A percentile compares a stretch with the other conserved stretches of the same genome.
Evolutionary conservation across 2,888 invertebrate genomes (phyloP).

Genomic region (Stenoptilia bipunctidactyla): DNA sequence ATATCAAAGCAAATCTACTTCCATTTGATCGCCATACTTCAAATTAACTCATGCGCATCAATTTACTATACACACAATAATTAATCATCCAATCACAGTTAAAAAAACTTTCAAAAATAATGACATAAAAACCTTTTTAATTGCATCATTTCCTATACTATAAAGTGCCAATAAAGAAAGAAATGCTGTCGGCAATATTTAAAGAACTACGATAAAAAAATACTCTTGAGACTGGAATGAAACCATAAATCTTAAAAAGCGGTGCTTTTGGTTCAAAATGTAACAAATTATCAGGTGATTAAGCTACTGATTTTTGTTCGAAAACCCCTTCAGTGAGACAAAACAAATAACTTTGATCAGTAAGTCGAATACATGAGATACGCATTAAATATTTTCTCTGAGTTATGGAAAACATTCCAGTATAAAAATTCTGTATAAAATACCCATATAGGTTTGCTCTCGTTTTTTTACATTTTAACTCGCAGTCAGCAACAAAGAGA

Average conservation of each 20-base stretch:
- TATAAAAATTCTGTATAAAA: too few relatives aligned
- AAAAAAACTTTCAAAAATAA: constrained; percentile 3
- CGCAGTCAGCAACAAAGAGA: too few relatives aligned
- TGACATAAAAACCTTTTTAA: constrained; percentile 25
- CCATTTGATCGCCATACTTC: too few relatives aligned
- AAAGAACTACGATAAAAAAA: constrained; percentile 13
- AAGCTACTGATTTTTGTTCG: constrained; percentile 62
- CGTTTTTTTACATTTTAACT: too few relatives aligned
- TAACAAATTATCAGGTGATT: constrained; percentile 69
- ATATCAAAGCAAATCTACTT: too few relatives aligned
- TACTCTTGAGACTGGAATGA: constrained; percentile 29
- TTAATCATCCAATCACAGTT: constrained; percentile 7
- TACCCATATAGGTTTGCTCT: too few relatives aligned
- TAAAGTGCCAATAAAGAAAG: constrained; percentile 24
- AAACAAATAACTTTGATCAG: constrained; percentile 42
- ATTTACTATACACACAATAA: constrained; percentile 2
- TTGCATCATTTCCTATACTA: constrained; percentile 31
- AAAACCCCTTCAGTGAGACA: constrained; percentile 24
- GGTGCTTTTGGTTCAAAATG: constrained; percentile 53
- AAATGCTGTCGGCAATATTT: constrained; percentile 25
- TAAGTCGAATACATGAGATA: constrained; percentile 1
- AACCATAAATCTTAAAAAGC: constrained; percentile 59
- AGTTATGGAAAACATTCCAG: too few relatives aligned
- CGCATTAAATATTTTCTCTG: too few relatives aligned
- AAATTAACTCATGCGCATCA: too few relatives aligned